These are phyloP conservation scores for Camelus dromedarius DNA, from an alignment of 2,113 vertebrate genomes.

Conservation along the genomic window DNA sequence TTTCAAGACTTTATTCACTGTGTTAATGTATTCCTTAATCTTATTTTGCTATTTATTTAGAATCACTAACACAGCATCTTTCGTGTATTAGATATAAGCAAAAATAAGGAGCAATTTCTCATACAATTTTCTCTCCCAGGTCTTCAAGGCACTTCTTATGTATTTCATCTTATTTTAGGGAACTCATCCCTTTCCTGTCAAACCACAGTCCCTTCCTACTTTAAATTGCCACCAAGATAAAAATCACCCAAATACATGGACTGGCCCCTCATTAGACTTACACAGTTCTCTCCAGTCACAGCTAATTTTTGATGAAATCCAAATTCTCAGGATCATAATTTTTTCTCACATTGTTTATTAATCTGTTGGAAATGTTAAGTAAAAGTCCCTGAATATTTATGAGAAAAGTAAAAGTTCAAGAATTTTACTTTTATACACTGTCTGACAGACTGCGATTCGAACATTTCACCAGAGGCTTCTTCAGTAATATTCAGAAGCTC, in stretches of 20 bases:
- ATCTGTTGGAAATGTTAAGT: not conserved
- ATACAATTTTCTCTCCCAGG: not conserved
- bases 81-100: accelerated
- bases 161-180: not conserved
- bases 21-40: not conserved
- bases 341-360: not conserved
- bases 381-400: not conserved
- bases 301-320: not conserved
- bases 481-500: constrained; percentile 38
- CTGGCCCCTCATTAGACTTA: not conserved
- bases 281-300: not conserved
- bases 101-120: not conserved
- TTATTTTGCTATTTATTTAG: not conserved
- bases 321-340: not conserved
- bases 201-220: not conserved
- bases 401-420: not conserved
- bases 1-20: not conserved
- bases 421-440: constrained; percentile 2
- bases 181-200: not conserved
- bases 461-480: constrained; percentile 37
- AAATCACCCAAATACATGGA: not conserved
- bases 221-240: not conserved
- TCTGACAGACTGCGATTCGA: not conserved
- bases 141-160: not conserved
- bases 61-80: not conserved